Conservation (phyloP, 2,113 vertebrate species). For the Pelodiscus sinensis region DNA sequence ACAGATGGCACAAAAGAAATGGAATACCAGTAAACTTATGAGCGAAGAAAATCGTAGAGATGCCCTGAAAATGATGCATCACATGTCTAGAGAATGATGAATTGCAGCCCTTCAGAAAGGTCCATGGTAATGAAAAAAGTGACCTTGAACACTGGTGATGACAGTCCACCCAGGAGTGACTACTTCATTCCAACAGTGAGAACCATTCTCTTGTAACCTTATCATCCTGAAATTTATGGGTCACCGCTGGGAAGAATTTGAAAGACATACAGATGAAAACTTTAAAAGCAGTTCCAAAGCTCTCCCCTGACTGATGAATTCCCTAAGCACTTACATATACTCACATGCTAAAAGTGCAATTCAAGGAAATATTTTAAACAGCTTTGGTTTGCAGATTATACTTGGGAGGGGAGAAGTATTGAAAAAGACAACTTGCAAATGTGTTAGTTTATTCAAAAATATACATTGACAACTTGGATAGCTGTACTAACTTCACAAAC, state of each 20-base stretch:
- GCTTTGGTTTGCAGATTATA: neutral
- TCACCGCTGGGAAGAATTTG: constrained; percentile 23
- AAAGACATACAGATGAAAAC: neutral
- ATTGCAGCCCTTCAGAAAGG: constrained; percentile 32
- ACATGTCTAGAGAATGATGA: constrained; percentile 26
- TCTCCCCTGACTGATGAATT: neutral
- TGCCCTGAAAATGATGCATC: neutral
- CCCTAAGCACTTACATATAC: neutral
- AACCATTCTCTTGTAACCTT: constrained; percentile 34
- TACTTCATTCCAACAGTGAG: constrained; percentile 4
- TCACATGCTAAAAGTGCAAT: neutral
- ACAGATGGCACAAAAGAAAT: neutral
- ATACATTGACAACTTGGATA: neutral
- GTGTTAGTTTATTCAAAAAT: constrained; percentile 1
- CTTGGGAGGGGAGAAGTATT: neutral
- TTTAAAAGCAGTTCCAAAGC: constrained; percentile 26
- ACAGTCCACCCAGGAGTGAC: constrained; percentile 13
- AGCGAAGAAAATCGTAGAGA: constrained; percentile 22
- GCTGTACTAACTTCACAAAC: neutral
- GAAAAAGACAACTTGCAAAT: neutral
- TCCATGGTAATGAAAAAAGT: constrained; percentile 16
- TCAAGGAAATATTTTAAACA: neutral
- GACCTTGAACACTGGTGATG: constrained; percentile 34
- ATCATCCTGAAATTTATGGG: constrained; percentile 7
- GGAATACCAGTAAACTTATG: neutral